phyloP scores from a whole-genome alignment of 2,888 invertebrate species.

The Exocentrus adspersus region DNA sequence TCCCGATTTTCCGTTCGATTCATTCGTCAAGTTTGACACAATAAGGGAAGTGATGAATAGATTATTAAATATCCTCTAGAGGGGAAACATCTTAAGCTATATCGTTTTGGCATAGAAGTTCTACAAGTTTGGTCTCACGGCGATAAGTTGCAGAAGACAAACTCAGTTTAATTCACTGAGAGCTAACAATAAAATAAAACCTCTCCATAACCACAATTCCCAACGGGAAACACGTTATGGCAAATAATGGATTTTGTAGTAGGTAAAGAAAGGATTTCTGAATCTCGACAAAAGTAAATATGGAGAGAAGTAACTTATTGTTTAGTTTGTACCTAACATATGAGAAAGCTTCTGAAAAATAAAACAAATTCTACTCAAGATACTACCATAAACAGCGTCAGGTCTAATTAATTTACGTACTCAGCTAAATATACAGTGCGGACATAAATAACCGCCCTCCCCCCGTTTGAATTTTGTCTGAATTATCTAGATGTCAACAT shows the following conservation, averaged over 20 bases:
- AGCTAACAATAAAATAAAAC: conserved; percentile 1
- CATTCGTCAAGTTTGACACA: background rate
- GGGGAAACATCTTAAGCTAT: background rate
- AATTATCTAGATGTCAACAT: too few species aligned
- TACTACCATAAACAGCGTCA: too few species aligned
- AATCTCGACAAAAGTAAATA: background rate
- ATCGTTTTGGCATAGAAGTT: background rate
- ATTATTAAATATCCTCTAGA: background rate
- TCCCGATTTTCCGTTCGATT: background rate
- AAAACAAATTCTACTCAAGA: too few species aligned
- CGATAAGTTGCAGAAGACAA: conserved; percentile 1
- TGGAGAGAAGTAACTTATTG: too few species aligned
- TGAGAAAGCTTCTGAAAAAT: too few species aligned
- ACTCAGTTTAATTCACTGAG: background rate
- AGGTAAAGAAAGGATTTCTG: background rate
- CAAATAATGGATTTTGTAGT: background rate
- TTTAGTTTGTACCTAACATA: background rate
- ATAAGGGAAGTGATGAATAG: background rate
- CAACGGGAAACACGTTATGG: background rate
- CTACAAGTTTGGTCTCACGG: background rate
- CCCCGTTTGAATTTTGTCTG: too few species aligned
- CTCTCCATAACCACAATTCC: background rate
- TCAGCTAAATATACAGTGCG: too few species aligned
- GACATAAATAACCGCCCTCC: too few species aligned
- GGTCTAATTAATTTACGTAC: too few species aligned